Conservation (phyloP, 1,140 invertebrate genomes). For the Hyles euphorbiae region DNA sequence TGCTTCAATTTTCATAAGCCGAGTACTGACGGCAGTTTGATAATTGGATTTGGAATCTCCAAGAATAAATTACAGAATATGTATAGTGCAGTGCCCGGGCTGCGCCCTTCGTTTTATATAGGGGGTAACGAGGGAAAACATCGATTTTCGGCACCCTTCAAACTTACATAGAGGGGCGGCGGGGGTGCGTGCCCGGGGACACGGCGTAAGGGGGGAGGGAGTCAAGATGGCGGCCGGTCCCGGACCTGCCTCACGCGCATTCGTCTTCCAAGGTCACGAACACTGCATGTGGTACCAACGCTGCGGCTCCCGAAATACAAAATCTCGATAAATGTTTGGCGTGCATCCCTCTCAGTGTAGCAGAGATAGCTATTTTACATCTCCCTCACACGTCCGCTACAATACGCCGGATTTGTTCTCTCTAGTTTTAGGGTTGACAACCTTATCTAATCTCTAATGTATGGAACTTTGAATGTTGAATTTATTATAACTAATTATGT, state of each 20-base stretch:
- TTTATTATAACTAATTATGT: too few species aligned
- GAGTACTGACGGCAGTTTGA: too few species aligned
- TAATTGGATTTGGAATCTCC: too few species aligned
- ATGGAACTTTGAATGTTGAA: too few species aligned
- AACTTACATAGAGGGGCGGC: conserved; percentile 9
- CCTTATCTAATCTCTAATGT: background rate
- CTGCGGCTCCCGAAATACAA: conserved; percentile 58
- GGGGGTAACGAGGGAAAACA: conserved; percentile 53
- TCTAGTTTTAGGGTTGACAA: conserved; percentile 49
- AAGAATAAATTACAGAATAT: too few species aligned
- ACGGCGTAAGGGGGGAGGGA: conserved; percentile 46
- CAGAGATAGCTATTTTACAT: conserved; percentile 1
- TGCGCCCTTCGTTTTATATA: conserved; percentile 50
- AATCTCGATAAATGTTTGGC: conserved; percentile 41
- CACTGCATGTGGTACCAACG: conserved; percentile 46
- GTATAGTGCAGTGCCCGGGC: conserved; percentile 9
- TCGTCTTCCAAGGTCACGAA: conserved; percentile 58
- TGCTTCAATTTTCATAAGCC: too few species aligned
- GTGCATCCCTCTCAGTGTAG: background rate
- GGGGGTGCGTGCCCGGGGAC: conserved; percentile 14
- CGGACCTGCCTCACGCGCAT: conserved; percentile 67
- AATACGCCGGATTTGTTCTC: conserved; percentile 41
- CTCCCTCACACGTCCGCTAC: conserved; percentile 32
- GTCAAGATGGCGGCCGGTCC: conserved; percentile 57
- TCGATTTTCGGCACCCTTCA: conserved; percentile 70